Conservation (phyloP, 2,113 vertebrate genomes). For the Nettapus auritus region DNA sequence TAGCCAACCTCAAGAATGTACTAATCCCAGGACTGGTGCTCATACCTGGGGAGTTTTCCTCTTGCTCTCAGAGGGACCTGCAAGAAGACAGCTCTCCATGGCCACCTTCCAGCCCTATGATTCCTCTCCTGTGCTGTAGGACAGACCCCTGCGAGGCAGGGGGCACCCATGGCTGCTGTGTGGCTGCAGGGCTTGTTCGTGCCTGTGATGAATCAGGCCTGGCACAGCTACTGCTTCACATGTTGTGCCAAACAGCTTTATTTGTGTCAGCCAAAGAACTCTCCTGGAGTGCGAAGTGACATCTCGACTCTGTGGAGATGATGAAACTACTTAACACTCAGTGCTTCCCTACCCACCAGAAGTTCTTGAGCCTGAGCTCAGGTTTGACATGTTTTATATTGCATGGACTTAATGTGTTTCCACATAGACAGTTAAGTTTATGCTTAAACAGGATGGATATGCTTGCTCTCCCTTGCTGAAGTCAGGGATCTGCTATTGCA, state of each 20-base stretch:
- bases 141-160: neutral
- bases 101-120: accelerated
- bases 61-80: neutral
- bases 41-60: neutral
- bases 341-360: neutral
- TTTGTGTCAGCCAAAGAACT: neutral
- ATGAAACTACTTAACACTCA: neutral
- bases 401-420: neutral
- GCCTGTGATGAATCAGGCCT: neutral
- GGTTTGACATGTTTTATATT: accelerated
- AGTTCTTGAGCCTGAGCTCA: neutral
- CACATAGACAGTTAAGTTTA: neutral
- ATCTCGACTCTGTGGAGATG: neutral
- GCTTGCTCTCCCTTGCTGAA: neutral
- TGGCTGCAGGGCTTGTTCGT: accelerated
- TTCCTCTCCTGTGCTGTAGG: neutral
- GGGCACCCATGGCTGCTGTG: accelerated
- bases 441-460: neutral
- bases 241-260: neutral
- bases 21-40: neutral
- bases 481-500: neutral
- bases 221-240: neutral
- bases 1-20: neutral
- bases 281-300: neutral
- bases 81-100: neutral